A percentile compares a stretch with the other conserved stretches of the same genome.
Conservation (phyloP, 2,113 vertebrate species). For the Neomonachus schauinslandi region DNA sequence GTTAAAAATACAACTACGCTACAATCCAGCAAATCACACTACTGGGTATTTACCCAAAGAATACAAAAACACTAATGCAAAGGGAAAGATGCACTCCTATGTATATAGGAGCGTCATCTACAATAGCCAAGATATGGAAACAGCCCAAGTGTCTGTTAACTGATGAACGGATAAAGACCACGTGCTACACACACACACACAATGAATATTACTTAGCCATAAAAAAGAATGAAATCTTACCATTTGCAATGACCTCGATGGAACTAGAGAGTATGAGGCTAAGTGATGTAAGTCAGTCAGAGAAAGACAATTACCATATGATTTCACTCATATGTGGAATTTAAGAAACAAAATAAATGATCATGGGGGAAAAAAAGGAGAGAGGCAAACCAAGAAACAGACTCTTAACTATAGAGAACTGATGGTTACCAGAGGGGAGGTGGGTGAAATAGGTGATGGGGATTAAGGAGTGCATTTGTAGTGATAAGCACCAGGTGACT, state of each 20-base stretch:
- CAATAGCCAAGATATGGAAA: neutral
- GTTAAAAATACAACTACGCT: neutral
- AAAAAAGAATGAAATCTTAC: neutral
- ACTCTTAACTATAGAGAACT: no score
- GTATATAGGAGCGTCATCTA: neutral
- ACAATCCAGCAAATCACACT: neutral
- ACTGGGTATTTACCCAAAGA: neutral
- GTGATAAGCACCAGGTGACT: no score
- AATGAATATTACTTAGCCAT: neutral
- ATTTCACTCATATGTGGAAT: neutral
- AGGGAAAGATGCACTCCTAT: neutral
- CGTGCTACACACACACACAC: no score
- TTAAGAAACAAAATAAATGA: neutral
- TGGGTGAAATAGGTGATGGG: no score
- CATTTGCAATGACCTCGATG: neutral
- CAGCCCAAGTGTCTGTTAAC: neutral
- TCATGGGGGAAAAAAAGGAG: neutral
- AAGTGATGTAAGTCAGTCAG: neutral
- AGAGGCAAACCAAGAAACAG: neutral
- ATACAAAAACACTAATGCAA: neutral
- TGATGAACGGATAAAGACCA: neutral
- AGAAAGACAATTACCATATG: neutral
- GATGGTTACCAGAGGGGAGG: no score
- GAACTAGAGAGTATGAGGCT: neutral
- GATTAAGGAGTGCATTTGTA: no score